These are phyloP conservation scores for Pomacea canaliculata DNA, from an alignment of 2,888 invertebrate species.

Conservation along the genomic window DNA sequence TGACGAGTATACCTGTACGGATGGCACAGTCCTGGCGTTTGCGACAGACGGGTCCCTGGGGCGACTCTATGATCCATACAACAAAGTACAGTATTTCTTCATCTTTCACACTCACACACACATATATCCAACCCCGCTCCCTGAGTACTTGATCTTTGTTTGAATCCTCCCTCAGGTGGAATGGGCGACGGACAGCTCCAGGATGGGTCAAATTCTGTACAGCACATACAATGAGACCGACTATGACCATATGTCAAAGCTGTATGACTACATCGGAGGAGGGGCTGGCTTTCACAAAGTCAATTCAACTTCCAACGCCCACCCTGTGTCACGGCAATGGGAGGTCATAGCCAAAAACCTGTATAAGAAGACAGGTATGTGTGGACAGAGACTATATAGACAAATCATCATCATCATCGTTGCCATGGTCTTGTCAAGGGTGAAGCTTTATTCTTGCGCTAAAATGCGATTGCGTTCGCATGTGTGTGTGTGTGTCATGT, in stretches of 20 bases:
- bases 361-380: constrained; percentile 1
- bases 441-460: too few relatives aligned
- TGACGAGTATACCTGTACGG: constrained; percentile 36
- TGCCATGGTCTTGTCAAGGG: too few relatives aligned
- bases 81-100: constrained; percentile 40
- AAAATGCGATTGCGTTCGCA: too few relatives aligned
- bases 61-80: constrained; percentile 46
- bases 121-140: too few relatives aligned
- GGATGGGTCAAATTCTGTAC: constrained; percentile 53
- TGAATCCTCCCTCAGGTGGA: constrained; percentile 18
- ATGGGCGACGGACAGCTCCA: constrained; percentile 30
- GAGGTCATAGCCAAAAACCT: background rate
- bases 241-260: constrained; percentile 51
- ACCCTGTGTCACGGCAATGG: background rate
- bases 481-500: too few relatives aligned
- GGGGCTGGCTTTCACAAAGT: constrained; percentile 54
- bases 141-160: background rate
- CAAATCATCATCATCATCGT: too few relatives aligned
- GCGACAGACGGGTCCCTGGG: constrained; percentile 41
- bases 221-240: constrained; percentile 60
- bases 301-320: constrained; percentile 51
- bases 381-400: background rate
- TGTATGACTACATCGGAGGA: constrained; percentile 51
- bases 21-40: constrained; percentile 46
- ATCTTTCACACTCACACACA: background rate